Percentiles rank a stretch among this genome's conserved stretches.
Evolutionary conservation across 2,888 invertebrate genomes (phyloP).

Genomic region (Tolmerus cingulatus): DNA sequence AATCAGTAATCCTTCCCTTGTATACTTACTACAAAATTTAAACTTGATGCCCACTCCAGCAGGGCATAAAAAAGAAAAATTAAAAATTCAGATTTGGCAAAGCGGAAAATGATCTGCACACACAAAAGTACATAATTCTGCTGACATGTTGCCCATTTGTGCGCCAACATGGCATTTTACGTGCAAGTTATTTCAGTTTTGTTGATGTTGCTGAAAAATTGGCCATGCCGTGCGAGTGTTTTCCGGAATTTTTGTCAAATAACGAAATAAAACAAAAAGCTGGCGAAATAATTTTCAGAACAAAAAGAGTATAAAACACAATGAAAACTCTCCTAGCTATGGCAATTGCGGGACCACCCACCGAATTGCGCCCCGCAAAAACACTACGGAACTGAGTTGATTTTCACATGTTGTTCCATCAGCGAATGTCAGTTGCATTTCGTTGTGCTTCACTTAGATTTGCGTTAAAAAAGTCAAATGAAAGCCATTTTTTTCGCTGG

Average conservation of each 20-base stretch:
- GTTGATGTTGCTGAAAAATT: constrained; percentile 2
- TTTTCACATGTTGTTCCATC: constrained; percentile 27
- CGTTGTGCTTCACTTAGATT: background rate
- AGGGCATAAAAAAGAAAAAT: background rate
- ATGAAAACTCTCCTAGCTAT: background rate
- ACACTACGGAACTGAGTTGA: background rate
- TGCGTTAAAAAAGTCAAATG: background rate
- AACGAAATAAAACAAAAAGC: constrained; percentile 24
- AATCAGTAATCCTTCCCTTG: background rate
- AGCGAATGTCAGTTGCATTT: background rate
- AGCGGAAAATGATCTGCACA: constrained; percentile 4
- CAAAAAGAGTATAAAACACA: background rate
- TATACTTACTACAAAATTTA: background rate
- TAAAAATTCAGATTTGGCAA: background rate
- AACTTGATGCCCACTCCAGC: background rate
- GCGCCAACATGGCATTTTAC: background rate
- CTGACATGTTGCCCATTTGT: constrained; percentile 15
- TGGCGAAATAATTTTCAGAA: background rate
- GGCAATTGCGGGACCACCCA: background rate
- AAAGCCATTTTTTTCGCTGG: background rate
- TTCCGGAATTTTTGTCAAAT: constrained; percentile 45
- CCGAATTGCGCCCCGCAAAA: background rate
- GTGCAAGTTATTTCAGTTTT: constrained; percentile 14
- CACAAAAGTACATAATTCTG: background rate
- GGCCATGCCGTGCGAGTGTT: constrained; percentile 35